A percentile compares a stretch with the other conserved stretches of the same genome.
Evolutionary conservation across 1,140 invertebrate species (phyloP).

Genomic region (Carposina sasakii): DNA sequence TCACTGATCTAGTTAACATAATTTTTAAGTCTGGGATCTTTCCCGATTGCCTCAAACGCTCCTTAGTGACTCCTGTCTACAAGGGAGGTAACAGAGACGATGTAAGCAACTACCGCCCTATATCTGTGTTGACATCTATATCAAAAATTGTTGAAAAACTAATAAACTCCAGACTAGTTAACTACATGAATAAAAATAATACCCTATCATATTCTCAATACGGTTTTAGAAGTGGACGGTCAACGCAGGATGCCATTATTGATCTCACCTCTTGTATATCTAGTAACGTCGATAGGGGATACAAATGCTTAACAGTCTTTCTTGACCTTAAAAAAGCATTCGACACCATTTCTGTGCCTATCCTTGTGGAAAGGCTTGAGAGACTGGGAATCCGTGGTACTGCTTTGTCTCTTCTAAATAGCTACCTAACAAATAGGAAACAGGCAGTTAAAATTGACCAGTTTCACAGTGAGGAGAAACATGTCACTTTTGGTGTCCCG

Average conservation of each 20-base stretch:
- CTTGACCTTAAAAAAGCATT: too few relatives aligned
- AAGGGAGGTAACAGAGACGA: conserved; percentile 14
- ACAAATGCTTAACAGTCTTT: not conserved
- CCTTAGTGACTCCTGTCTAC: conserved; percentile 14
- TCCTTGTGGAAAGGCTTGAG: not conserved
- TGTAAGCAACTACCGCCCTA: conserved; percentile 14
- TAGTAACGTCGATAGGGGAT: not conserved
- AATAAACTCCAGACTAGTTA: conserved; percentile 12
- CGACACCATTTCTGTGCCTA: too few relatives aligned
- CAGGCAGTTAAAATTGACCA: conserved; percentile 1
- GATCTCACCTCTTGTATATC: not conserved
- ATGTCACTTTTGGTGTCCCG: not conserved
- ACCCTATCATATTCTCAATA: conserved; percentile 14
- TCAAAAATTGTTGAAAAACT: conserved; percentile 19
- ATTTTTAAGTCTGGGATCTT: conserved; percentile 13
- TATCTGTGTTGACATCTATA: conserved; percentile 14
- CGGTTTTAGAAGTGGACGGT: conserved; percentile 9
- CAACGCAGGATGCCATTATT: not conserved
- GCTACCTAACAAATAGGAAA: not conserved
- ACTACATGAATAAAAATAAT: conserved; percentile 14
- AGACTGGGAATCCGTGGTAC: not conserved
- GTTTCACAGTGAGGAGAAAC: not conserved
- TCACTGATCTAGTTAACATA: conserved; percentile 9
- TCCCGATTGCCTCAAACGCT: conserved; percentile 9
- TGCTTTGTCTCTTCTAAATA: not conserved